Evolutionary conservation across 2,113 vertebrate genomes (phyloP).

Genomic region (Tupaia tana): DNA sequence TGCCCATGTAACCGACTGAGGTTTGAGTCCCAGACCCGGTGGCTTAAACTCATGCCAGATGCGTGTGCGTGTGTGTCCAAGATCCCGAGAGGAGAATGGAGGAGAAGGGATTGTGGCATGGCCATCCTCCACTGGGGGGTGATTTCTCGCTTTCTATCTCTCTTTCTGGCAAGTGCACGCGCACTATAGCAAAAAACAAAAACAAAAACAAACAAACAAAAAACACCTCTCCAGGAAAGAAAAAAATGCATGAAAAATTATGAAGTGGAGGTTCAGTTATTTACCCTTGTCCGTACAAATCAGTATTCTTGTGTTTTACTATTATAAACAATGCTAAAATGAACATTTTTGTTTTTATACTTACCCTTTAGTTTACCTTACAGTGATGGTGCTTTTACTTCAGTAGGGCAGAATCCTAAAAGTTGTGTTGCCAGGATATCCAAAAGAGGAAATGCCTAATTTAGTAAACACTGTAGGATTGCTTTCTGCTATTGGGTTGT

Average conservation of each 20-base stretch:
- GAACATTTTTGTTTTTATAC: neutral
- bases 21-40: too few species aligned
- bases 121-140: too few species aligned
- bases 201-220: too few species aligned
- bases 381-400: neutral
- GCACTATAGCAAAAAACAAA: too few species aligned
- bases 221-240: too few species aligned
- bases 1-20: too few species aligned
- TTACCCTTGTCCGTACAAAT: neutral
- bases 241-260: neutral
- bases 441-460: neutral
- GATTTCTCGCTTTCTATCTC: too few species aligned
- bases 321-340: slow-evolving; percentile 11
- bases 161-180: too few species aligned
- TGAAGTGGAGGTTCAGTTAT: neutral
- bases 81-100: too few species aligned
- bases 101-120: too few species aligned
- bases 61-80: too few species aligned
- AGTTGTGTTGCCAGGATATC: neutral
- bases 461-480: neutral
- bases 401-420: slow-evolving; percentile 15
- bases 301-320: neutral
- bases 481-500: neutral
- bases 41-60: too few species aligned
- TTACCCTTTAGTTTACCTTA: neutral